Conservation (phyloP, 2,113 vertebrate species). For the Dipodomys ordii region DNA sequence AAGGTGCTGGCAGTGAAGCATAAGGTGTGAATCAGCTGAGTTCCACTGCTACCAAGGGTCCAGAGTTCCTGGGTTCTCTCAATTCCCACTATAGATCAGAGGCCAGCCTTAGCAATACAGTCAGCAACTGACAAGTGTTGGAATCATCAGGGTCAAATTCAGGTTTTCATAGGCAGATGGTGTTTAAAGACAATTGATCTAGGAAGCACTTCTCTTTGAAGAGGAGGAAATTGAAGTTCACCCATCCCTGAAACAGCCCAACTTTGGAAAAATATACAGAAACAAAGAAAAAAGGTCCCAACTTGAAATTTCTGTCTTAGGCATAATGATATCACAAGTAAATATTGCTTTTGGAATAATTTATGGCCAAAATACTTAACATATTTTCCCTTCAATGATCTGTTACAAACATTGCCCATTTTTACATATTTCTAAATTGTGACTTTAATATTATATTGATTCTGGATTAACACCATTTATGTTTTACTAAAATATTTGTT, state of each 20-base stretch:
- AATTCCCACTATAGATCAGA: not conserved
- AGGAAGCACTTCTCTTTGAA: not conserved
- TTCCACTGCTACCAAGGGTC: not conserved
- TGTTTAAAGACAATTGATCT: constrained; percentile 31
- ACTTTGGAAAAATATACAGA: not conserved
- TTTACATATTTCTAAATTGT: constrained; percentile 56
- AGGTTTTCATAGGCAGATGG: not conserved
- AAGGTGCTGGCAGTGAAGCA: not conserved
- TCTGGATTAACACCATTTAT: not conserved
- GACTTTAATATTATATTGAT: not conserved
- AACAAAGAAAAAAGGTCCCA: not conserved
- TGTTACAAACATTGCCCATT: constrained; percentile 51
- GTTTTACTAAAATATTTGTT: constrained; percentile 44
- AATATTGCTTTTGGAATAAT: constrained; percentile 35
- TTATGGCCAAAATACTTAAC: constrained; percentile 12
- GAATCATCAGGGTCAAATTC: not conserved
- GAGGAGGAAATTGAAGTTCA: not conserved
- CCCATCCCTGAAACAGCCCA: not conserved
- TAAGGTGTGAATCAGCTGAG: not conserved
- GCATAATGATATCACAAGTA: not conserved
- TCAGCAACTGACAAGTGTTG: not conserved
- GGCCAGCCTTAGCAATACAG: not conserved
- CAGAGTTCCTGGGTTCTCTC: not conserved
- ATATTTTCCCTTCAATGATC: constrained; percentile 56
- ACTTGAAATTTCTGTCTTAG: constrained; percentile 6